Conservation (phyloP, 2,113 vertebrate species). For the Nothobranchius furzeri region DNA sequence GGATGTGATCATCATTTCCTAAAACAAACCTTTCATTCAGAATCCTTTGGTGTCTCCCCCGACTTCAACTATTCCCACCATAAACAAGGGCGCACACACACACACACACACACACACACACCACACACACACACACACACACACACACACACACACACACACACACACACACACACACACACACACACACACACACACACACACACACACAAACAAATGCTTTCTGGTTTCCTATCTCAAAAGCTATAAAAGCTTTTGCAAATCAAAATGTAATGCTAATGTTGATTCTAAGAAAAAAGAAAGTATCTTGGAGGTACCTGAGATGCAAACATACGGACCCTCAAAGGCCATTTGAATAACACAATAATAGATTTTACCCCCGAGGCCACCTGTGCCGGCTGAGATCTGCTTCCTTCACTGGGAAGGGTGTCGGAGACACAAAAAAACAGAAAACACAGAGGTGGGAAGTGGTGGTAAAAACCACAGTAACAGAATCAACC, state of each 20-base stretch:
- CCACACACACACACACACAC: constrained; percentile 33
- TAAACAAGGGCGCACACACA: constrained; percentile 56
- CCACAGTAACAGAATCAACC: constrained; percentile 75
- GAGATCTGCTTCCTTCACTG: constrained; percentile 1
- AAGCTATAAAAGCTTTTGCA: neutral
- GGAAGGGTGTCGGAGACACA: constrained; percentile 16
- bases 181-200: too few relatives aligned
- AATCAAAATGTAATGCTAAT: constrained; percentile 31
- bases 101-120: neutral
- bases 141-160: constrained; percentile 54
- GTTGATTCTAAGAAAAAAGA: constrained; percentile 1
- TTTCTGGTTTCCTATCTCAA: constrained; percentile 31
- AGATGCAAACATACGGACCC: constrained; percentile 4
- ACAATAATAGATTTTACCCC: constrained; percentile 26
- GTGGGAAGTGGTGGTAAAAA: constrained; percentile 58
- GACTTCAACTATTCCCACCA: constrained; percentile 49
- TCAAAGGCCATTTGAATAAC: constrained; percentile 2
- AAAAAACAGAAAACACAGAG: constrained; percentile 29
- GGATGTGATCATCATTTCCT: constrained; percentile 67
- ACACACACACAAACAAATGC: constrained; percentile 50
- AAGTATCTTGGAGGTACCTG: neutral
- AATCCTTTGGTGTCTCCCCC: constrained; percentile 13
- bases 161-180: constrained; percentile 34
- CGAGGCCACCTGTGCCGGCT: constrained; percentile 29
- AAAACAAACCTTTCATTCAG: constrained; percentile 78